These are phyloP conservation scores for Takifugu flavidus DNA, from an alignment of 2,113 vertebrate species.

Conservation along the genomic window DNA sequence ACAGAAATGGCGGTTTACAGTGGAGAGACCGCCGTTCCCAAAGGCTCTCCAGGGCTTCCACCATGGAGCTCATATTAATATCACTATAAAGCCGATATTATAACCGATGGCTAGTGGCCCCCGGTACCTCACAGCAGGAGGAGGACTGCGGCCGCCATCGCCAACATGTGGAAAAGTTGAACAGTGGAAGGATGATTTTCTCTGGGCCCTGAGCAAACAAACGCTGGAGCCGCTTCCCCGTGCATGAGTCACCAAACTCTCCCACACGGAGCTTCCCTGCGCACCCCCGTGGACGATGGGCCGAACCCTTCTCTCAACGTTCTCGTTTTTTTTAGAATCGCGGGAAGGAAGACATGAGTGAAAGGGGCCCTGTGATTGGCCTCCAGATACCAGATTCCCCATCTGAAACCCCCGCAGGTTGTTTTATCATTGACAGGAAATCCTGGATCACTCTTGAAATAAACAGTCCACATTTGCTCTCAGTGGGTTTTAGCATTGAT, in stretches of 20 bases:
- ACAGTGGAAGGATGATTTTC: constrained; percentile 44
- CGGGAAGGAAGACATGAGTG: constrained; percentile 37
- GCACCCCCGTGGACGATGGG: constrained; percentile 16
- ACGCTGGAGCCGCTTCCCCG: constrained; percentile 17
- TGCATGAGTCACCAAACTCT: constrained; percentile 14
- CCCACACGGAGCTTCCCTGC: constrained; percentile 5
- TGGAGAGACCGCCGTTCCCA: constrained; percentile 38
- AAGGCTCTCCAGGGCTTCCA: constrained; percentile 38
- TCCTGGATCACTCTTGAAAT: background rate
- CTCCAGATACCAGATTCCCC: background rate
- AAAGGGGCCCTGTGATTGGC: constrained; percentile 23
- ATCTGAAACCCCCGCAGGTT: constrained; percentile 3
- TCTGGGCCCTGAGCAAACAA: constrained; percentile 46
- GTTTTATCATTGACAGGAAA: background rate
- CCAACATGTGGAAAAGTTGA: constrained; percentile 36
- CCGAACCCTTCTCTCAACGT: constrained; percentile 17
- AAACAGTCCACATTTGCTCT: background rate
- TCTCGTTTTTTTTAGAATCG: constrained; percentile 47
- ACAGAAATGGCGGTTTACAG: constrained; percentile 44
- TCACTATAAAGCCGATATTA: constrained; percentile 43
- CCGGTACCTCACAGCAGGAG: constrained; percentile 33
- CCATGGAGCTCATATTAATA: constrained; percentile 48
- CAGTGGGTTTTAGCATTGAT: background rate
- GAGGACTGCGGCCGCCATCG: constrained; percentile 24
- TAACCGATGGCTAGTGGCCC: constrained; percentile 39